Conservation (phyloP, 2,797 vertebrate genomes). For the Hyperoplus lanceolatus region DNA sequence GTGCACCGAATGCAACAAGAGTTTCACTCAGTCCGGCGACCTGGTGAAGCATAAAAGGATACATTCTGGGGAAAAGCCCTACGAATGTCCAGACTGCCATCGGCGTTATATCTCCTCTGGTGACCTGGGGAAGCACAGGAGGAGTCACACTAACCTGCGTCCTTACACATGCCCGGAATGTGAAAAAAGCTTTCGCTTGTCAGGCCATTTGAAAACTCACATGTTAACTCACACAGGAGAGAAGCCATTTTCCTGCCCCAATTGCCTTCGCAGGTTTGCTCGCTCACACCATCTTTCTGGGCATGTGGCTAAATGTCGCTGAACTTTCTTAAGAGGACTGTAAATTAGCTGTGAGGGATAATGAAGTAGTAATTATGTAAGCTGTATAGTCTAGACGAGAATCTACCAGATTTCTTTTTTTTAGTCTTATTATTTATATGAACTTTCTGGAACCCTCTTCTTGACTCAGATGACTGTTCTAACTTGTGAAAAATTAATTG, state of each 20-base stretch:
- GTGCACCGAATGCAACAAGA: conserved; percentile 84
- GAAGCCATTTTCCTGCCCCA: conserved; percentile 85
- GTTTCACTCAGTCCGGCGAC: conserved; percentile 86
- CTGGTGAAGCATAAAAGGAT: conserved; percentile 86
- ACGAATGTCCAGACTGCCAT: conserved; percentile 85
- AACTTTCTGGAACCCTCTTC: conserved; percentile 34
- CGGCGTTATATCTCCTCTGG: conserved; percentile 84
- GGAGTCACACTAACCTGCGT: conserved; percentile 84
- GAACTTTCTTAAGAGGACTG: conserved; percentile 30
- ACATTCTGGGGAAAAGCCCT: conserved; percentile 87
- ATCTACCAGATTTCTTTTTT: conserved; percentile 28
- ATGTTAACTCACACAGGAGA: conserved; percentile 86
- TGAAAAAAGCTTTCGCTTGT: conserved; percentile 82
- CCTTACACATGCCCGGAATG: conserved; percentile 86
- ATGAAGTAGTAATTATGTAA: background rate
- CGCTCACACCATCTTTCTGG: conserved; percentile 86
- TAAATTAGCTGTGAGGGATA: conserved; percentile 27
- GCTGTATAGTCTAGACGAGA: conserved; percentile 4
- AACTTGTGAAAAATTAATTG: conserved; percentile 27
- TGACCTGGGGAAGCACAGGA: conserved; percentile 85
- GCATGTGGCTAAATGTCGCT: conserved; percentile 83
- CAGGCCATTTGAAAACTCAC: conserved; percentile 85
- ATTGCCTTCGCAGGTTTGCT: conserved; percentile 83
- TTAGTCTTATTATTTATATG: conserved; percentile 55
- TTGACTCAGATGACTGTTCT: conserved; percentile 28